phyloP scores from a whole-genome alignment of 2,888 invertebrate species.

The Agrenia bidenticulata region DNA sequence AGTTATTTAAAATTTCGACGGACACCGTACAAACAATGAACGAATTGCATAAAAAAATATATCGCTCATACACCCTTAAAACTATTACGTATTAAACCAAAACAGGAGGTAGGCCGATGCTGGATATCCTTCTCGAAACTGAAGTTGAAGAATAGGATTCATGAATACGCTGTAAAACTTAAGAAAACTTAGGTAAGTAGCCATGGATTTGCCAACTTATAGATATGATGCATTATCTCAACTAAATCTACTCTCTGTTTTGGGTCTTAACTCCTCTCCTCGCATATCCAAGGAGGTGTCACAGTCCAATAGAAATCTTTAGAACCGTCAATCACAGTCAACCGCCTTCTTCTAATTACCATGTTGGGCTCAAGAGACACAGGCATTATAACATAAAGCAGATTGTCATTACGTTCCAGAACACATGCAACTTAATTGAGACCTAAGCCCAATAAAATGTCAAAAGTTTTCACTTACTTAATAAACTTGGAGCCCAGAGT shows the following conservation, averaged over 20 bases:
- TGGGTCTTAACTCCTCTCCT: background rate
- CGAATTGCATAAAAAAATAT: no score
- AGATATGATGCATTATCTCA: background rate
- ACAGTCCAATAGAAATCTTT: background rate
- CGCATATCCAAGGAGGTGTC: background rate
- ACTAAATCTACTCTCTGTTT: background rate
- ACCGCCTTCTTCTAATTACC: no score
- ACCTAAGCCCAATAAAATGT: no score
- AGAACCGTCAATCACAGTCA: background rate
- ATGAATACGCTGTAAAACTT: slow-evolving; percentile 8
- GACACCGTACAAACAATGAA: no score
- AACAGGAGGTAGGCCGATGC: background rate
- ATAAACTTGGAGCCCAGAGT: slow-evolving; percentile 58
- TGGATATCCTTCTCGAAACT: background rate
- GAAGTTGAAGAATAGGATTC: slow-evolving; percentile 1
- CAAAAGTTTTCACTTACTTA: slow-evolving; percentile 54
- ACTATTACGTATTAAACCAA: no score
- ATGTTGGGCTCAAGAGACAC: slow-evolving; percentile 2
- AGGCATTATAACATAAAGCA: background rate
- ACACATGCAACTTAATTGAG: no score
- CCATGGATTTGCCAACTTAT: slow-evolving; percentile 3
- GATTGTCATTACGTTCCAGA: no score
- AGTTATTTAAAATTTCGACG: no score
- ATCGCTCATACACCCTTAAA: no score
- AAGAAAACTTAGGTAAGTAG: slow-evolving; percentile 7